Base-by-base conservation (phyloP, 2,797 vertebrate species). In the Botia almorhae region DNA sequence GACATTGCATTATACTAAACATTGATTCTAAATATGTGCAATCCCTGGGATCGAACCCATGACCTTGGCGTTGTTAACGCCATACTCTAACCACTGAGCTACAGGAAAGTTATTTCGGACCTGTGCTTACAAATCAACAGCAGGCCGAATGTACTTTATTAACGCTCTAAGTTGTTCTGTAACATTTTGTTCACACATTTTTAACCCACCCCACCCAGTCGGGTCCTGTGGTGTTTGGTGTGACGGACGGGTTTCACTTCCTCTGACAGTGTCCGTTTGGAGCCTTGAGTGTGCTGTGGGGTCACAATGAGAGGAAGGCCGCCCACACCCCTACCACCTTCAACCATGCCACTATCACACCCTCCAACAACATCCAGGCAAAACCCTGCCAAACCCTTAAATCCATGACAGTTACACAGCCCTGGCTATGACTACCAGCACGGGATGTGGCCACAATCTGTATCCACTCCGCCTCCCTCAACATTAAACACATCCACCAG, bases 391-490 rank as follows among this genome's bases (percentile, higher is more conserved):
- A 82, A 86, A 80, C 78, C 80, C 80, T 82, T 78, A 82, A 76
- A 69, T 78, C 79, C 74, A 53, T 78, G 81, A 76, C 80, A 81
- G 85, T 81, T 82, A 77, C 69, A 74, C 16, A 68, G 71, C 58
- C 39, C 74, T 60, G 64, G 69, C 14, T 55, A 78, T 56, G 80
- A 70, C 69, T 78, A 75, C 33, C 74, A 80, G 65, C 77, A 84
- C 67, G 80, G 84, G 85, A 87, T 87, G 83, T 87, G 85, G 85
- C 81, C 77, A 75, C 69, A 43, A 69, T 69, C 74, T 85, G 48
- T 70, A 74, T 29, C 55, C 63, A 21, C 23, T 26, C 29, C 53
- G 56, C 72, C 64, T 46, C 78, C 80, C 73, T 68, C 48, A 46
- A 75, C 75, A 83, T 70, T 78, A 83, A 64, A 76, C 72, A 76